Evolutionary conservation across 2,113 vertebrate species (phyloP).

Genomic region (Phasianus colchicus): DNA sequence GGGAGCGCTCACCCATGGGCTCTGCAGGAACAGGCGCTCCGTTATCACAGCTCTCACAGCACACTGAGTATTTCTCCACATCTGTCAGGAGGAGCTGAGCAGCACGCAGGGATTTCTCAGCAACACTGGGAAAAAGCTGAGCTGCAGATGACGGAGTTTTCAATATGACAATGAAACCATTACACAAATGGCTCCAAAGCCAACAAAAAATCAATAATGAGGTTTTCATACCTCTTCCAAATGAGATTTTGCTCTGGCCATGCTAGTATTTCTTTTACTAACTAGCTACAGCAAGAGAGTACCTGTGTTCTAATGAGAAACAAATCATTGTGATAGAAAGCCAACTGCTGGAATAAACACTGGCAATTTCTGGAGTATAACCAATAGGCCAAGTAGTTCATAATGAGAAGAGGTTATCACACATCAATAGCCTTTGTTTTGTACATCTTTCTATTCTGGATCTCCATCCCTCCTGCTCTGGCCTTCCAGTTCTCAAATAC

Average conservation of each 20-base stretch:
- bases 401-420: background rate
- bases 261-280: background rate
- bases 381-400: background rate
- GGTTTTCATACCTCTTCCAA: background rate
- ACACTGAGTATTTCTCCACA: background rate
- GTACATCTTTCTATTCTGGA: background rate
- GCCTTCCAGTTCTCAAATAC: background rate
- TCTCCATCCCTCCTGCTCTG: background rate
- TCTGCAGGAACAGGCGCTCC: background rate
- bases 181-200: constrained; percentile 10
- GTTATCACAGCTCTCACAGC: background rate
- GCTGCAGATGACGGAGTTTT: background rate
- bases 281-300: background rate
- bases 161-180: background rate
- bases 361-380: background rate
- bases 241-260: background rate
- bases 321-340: background rate
- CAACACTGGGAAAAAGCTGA: background rate
- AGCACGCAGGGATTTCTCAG: constrained; percentile 19
- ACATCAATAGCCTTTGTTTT: background rate
- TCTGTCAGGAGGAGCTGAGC: background rate
- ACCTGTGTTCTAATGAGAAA: background rate
- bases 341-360: background rate
- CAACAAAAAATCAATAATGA: background rate
- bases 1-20: background rate